A percentile compares a stretch with the other conserved stretches of the same genome.
These are phyloP conservation scores for Carlito syrichta DNA, from an alignment of 2,113 vertebrate species.

Conservation along the genomic window DNA sequence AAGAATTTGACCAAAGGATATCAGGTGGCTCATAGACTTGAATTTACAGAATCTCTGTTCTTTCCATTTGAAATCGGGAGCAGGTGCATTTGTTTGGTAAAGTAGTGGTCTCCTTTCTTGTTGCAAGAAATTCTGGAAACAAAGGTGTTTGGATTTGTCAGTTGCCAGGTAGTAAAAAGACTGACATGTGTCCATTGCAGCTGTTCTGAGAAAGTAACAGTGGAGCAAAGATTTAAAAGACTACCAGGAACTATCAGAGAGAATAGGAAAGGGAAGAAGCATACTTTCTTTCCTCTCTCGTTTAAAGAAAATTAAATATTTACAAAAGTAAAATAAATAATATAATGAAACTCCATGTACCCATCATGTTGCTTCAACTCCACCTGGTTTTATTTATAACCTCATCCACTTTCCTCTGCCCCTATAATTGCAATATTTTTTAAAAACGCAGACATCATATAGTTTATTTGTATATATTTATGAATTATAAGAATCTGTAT, in stretches of 20 bases:
- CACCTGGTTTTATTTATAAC: not conserved
- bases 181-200: not conserved
- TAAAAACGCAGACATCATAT: not conserved
- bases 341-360: not conserved
- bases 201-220: not conserved
- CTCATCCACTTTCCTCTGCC: not conserved
- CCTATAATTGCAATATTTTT: not conserved
- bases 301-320: not conserved
- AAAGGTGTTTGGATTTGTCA: not conserved
- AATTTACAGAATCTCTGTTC: not conserved
- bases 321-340: not conserved
- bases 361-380: not conserved
- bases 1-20: not conserved
- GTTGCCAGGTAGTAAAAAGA: not conserved
- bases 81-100: not conserved
- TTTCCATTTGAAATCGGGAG: not conserved
- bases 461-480: not conserved
- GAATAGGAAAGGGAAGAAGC: not conserved
- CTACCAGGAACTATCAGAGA: not conserved
- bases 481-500: not conserved
- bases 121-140: not conserved
- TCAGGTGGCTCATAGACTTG: not conserved
- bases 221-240: not conserved
- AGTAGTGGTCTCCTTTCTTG: not conserved
- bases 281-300: not conserved